A percentile compares a stretch with the other conserved stretches of the same genome.
Evolutionary conservation across 92 coral and sea anemone genomes (phyloP).

Genomic region (Heteractis magnifica): DNA sequence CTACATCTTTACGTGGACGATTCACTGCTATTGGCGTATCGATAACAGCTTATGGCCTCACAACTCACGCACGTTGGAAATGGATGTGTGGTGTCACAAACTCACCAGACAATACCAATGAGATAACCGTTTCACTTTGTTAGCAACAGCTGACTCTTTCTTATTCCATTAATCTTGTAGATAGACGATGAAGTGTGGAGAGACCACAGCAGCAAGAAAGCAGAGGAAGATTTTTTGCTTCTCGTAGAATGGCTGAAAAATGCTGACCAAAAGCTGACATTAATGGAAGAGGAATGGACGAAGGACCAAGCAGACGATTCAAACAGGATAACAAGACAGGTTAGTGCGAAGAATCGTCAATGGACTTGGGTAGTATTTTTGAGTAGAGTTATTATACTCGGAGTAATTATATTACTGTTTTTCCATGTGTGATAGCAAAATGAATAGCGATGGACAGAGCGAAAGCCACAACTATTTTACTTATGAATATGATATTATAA

Average conservation of each 20-base stretch:
- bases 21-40: neutral
- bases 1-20: neutral
- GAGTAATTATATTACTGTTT: no score
- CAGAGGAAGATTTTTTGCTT: slow-evolving; percentile 35
- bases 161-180: slow-evolving; percentile 20
- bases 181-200: slow-evolving; percentile 50
- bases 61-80: neutral
- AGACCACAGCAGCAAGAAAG: slow-evolving; percentile 9
- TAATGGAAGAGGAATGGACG: slow-evolving; percentile 81
- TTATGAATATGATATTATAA: no score
- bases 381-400: no score
- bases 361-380: no score
- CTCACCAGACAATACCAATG: neutral
- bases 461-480: no score
- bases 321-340: slow-evolving; percentile 44
- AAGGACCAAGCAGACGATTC: slow-evolving; percentile 59
- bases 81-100: neutral
- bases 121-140: neutral
- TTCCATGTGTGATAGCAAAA: no score
- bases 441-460: no score
- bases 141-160: neutral
- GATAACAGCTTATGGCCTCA: neutral
- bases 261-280: slow-evolving; percentile 53
- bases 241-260: slow-evolving; percentile 67
- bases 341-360: slow-evolving; percentile 12